Percentiles rank a stretch among this genome's conserved stretches.
These are phyloP conservation scores for Cheirogaleus medius DNA, from an alignment of 2,113 vertebrate species.

Conservation along the genomic window DNA sequence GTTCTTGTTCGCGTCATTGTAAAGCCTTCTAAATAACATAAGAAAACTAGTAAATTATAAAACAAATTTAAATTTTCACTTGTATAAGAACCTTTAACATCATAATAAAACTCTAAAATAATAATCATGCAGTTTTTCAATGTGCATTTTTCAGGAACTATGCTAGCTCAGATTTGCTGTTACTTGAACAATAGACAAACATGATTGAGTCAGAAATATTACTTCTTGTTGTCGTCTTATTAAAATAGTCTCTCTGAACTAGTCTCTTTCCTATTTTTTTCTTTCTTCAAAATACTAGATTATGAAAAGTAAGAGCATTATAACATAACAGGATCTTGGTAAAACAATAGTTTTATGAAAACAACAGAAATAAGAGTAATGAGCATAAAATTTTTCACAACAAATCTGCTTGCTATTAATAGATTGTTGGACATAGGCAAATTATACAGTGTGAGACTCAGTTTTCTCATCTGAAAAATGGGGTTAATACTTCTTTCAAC, in stretches of 20 bases:
- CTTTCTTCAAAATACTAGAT: not conserved
- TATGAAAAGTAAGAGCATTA: not conserved
- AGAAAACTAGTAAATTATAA: not conserved
- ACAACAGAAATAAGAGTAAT: not conserved
- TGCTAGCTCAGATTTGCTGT: not conserved
- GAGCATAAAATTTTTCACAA: not conserved
- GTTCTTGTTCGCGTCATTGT: not conserved
- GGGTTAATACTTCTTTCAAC: not conserved
- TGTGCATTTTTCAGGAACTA: not conserved
- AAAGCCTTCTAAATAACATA: not conserved
- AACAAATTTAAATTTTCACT: not conserved
- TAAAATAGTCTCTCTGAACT: not conserved
- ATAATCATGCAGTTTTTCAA: not conserved
- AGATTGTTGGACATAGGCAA: not conserved
- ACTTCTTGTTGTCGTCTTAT: not conserved
- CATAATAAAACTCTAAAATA: not conserved
- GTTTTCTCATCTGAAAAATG: not conserved
- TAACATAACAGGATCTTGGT: not conserved
- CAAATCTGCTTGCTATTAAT: not conserved
- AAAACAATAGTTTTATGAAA: not conserved
- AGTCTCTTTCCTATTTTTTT: not conserved
- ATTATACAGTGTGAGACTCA: not conserved
- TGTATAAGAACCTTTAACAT: not conserved
- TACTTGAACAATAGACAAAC: not conserved
- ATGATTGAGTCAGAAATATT: not conserved